Evolutionary conservation across 2,888 invertebrate species (phyloP).

Genomic region (Brenthis daphne): DNA sequence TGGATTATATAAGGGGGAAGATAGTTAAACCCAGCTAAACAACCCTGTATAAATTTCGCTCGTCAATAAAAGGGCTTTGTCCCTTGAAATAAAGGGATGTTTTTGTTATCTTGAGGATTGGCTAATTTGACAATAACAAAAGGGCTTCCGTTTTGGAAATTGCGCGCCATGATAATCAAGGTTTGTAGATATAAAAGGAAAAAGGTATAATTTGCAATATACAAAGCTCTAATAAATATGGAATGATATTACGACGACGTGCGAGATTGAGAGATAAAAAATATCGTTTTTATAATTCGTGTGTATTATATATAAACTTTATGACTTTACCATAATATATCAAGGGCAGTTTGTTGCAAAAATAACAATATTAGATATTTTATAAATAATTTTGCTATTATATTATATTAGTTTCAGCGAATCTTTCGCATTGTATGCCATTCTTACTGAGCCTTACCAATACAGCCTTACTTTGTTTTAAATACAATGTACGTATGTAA

Average conservation of each 20-base stretch:
- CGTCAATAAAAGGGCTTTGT: conserved; percentile 79
- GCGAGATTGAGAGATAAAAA: conserved; percentile 33
- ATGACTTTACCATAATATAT: neutral
- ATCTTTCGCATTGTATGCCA: too few relatives aligned
- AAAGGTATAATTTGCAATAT: conserved; percentile 53
- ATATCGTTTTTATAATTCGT: conserved; percentile 15
- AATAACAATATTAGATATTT: too few relatives aligned
- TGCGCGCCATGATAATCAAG: conserved; percentile 71
- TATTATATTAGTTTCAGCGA: too few relatives aligned
- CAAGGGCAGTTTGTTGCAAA: too few relatives aligned
- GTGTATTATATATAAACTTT: neutral
- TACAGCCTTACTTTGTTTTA: too few relatives aligned
- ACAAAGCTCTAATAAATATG: conserved; percentile 55
- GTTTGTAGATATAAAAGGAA: conserved; percentile 50
- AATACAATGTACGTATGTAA: too few relatives aligned
- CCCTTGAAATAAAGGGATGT: conserved; percentile 75
- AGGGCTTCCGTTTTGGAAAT: conserved; percentile 73
- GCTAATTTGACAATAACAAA: conserved; percentile 82
- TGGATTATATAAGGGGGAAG: conserved; percentile 69
- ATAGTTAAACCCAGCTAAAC: conserved; percentile 71
- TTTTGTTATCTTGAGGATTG: conserved; percentile 83
- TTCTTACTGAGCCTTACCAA: too few relatives aligned
- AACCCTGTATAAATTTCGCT: conserved; percentile 71
- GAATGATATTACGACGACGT: conserved; percentile 43
- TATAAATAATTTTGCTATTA: too few relatives aligned